A percentile compares a stretch with the other conserved stretches of the same genome.
phyloP scores from a whole-genome alignment of 2,113 vertebrate species.

The Hippocampus mohnikei region DNA sequence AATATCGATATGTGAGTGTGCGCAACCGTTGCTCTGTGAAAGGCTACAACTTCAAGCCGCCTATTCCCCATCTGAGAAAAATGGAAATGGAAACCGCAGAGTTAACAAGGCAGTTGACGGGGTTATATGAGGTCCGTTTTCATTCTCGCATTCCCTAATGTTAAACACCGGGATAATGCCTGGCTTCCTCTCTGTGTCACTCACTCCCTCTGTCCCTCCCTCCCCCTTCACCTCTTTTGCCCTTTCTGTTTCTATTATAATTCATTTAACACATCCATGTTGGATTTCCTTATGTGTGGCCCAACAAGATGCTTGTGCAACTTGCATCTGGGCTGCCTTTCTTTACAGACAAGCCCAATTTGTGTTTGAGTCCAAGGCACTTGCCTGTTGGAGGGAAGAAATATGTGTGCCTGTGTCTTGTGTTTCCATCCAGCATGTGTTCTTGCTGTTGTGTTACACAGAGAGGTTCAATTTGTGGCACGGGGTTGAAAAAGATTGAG shows the following conservation, averaged over 20 bases:
- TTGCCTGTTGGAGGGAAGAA: conserved; percentile 13
- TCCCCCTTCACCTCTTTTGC: conserved; percentile 5
- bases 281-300: conserved; percentile 61
- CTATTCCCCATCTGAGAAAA: conserved; percentile 44
- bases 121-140: conserved; percentile 58
- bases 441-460: conserved; percentile 31
- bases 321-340: conserved; percentile 47
- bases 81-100: conserved; percentile 55
- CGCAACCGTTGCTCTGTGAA: conserved; percentile 11
- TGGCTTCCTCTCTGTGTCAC: conserved; percentile 49
- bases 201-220: not conserved
- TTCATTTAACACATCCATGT: conserved; percentile 64
- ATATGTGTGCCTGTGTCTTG: conserved; percentile 9
- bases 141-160: conserved; percentile 67
- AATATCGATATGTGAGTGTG: conserved; percentile 5
- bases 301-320: conserved; percentile 36
- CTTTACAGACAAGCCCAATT: conserved; percentile 59
- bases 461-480: conserved; percentile 42
- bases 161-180: conserved; percentile 68
- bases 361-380: conserved; percentile 35
- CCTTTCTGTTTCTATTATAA: conserved; percentile 29
- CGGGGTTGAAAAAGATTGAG: conserved; percentile 30
- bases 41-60: conserved; percentile 32
- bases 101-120: conserved; percentile 70
- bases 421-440: conserved; percentile 5